A percentile compares a stretch with the other conserved stretches of the same genome.
Evolutionary conservation across 2,113 vertebrate species (phyloP).

Genomic region (Lasiurus borealis): DNA sequence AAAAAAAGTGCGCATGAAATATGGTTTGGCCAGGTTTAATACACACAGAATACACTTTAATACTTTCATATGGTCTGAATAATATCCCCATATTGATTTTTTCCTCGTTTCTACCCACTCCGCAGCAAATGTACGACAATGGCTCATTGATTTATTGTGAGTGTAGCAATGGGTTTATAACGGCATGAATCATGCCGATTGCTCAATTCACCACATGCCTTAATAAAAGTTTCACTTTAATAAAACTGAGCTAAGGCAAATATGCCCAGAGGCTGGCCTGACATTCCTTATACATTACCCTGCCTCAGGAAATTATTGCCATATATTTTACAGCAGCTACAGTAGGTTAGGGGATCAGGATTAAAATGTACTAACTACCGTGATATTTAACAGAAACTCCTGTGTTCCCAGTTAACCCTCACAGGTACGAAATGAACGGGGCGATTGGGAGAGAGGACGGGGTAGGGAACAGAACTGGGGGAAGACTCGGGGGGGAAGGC

Average conservation of each 20-base stretch:
- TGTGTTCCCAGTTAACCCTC: conserved; percentile 86
- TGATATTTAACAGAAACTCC: conserved; percentile 91
- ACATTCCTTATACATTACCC: conserved; percentile 92
- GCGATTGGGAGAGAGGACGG: conserved; percentile 51
- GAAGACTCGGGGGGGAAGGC: neutral
- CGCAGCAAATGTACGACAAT: conserved; percentile 86
- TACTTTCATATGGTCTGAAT: conserved; percentile 86
- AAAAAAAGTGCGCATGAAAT: conserved; percentile 78
- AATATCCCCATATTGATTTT: conserved; percentile 87
- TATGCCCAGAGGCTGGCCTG: conserved; percentile 89
- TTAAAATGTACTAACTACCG: conserved; percentile 91
- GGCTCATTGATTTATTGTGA: conserved; percentile 89
- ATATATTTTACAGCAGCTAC: conserved; percentile 92
- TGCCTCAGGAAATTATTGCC: conserved; percentile 93
- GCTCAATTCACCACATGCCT: conserved; percentile 91
- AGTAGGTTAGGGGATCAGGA: conserved; percentile 90
- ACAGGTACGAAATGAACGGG: conserved; percentile 68
- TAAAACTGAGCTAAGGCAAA: conserved; percentile 91
- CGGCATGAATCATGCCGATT: conserved; percentile 90
- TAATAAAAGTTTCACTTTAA: conserved; percentile 93
- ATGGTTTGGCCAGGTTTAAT: conserved; percentile 82
- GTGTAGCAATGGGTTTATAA: conserved; percentile 89
- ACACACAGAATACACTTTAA: conserved; percentile 84
- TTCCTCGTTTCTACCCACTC: conserved; percentile 86
- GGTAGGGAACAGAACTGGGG: neutral